Evolutionary conservation across 2,113 vertebrate species (phyloP), one percentile per base, ranked within the genome.

Genomic region (Neodontobutis hainanensis): DNA sequence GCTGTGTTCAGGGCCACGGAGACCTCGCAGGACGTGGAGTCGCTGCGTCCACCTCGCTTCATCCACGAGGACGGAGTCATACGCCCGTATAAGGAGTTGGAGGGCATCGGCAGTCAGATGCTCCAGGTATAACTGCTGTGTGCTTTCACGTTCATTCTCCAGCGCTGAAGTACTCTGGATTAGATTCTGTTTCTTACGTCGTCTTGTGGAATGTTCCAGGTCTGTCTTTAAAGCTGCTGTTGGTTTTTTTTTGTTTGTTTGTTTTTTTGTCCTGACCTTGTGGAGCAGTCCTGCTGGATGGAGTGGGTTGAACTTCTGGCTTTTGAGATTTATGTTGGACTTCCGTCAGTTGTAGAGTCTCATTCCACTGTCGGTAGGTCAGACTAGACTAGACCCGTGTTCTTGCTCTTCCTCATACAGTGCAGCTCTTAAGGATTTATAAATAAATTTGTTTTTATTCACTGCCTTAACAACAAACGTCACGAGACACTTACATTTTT

Each of bases 61-160:
- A 94, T 99, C 76, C 93, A 94, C 15, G 97, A 98, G 83, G 97
- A 99, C 69, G 96, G 96, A 3, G 95, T 99, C 82, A 97, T 99
- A 82, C 92, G 97, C 65, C 96, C 97, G 1, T 99, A 98, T 80
- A 97, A 93, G 77, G 85, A 96, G 88, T 93, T 92, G 70, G 97
- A 99, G 81, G 96, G 96, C 49, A 11, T 94, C 2, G 97, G 97
- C 86, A 98, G 95, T 90, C 97, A 98, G 68, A 96, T 99, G 94
- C 93, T 99, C 86, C 96, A 97, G 96, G 97, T 97, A 90, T 91
- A 80, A 53, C 55, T 6, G 36, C 36, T 4, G 36, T 6, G 6
- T 38, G 36, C n/a, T 43, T 11, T 43, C 42, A 43, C 1, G 10
- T 11, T 1, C 2, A 43, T 43, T 43, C 1, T 43, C 42, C 42